phyloP scores from a whole-genome alignment of 2,113 vertebrate species.

The Vidua macroura region DNA sequence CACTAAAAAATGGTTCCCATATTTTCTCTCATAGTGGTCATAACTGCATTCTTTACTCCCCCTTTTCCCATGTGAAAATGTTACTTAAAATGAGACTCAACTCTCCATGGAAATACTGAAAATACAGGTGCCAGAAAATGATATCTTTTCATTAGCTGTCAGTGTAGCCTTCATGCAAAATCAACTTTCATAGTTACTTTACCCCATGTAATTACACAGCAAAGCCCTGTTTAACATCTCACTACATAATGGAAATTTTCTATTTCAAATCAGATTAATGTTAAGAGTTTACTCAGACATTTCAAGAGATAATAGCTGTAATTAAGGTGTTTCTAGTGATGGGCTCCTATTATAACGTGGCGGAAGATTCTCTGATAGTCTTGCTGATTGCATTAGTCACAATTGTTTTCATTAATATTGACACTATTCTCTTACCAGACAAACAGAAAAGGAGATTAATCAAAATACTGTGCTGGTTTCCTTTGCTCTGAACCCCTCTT shows the following conservation, averaged over 20 bases:
- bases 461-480: slow-evolving; percentile 41
- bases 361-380: slow-evolving; percentile 17
- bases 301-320: slow-evolving; percentile 56
- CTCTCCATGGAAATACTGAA: slow-evolving; percentile 8
- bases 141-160: slow-evolving; percentile 37
- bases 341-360: not conserved
- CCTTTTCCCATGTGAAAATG: not conserved
- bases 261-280: slow-evolving; percentile 44
- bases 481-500: not conserved
- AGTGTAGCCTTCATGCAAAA: not conserved
- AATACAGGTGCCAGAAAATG: slow-evolving; percentile 42
- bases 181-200: not conserved
- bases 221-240: slow-evolving; percentile 32
- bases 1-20: not conserved
- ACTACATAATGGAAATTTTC: slow-evolving; percentile 20
- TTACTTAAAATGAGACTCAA: not conserved
- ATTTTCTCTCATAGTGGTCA: not conserved
- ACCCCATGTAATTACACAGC: not conserved
- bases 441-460: slow-evolving; percentile 14
- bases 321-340: slow-evolving; percentile 38
- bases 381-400: slow-evolving; percentile 26
- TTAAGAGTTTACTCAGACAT: slow-evolving; percentile 46
- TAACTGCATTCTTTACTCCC: not conserved
- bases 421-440: slow-evolving; percentile 23
- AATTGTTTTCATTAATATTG: slow-evolving; percentile 53